phyloP scores from a whole-genome alignment of 2,888 invertebrate genomes.

The Baronia brevicornis region DNA sequence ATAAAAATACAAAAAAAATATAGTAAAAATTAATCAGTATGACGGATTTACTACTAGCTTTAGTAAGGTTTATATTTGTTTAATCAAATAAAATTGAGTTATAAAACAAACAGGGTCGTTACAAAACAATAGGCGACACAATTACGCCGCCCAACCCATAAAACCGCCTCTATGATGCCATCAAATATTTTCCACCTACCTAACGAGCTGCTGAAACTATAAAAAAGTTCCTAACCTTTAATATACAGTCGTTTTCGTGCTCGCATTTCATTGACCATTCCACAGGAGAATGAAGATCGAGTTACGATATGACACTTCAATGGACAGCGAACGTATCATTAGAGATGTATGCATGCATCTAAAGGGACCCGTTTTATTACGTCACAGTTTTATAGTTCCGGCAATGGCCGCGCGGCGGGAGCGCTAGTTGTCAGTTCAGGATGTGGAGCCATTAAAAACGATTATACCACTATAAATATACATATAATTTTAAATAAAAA shows the following conservation, averaged over 20 bases:
- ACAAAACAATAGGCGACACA: conserved; percentile 49
- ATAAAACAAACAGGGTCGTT: conserved; percentile 18
- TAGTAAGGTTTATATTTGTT: conserved; percentile 14
- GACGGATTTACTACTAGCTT: too few species aligned
- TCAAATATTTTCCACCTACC: conserved; percentile 57
- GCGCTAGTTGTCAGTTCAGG: conserved; percentile 59
- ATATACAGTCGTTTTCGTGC: conserved; percentile 14
- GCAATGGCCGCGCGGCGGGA: conserved; percentile 46
- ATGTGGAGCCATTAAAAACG: conserved; percentile 34
- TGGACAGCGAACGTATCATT: conserved; percentile 38
- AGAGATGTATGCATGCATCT: conserved; percentile 63
- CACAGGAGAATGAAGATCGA: conserved; percentile 11
- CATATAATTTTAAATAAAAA: too few species aligned
- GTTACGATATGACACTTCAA: conserved; percentile 16
- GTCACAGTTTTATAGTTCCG: conserved; percentile 59
- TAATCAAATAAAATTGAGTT: conserved; percentile 16
- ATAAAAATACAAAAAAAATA: too few species aligned
- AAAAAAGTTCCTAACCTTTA: conserved; percentile 22
- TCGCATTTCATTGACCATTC: conserved; percentile 18
- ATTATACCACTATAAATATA: too few species aligned
- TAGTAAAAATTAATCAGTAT: too few species aligned
- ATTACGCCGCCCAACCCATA: conserved; percentile 47
- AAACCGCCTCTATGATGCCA: conserved; percentile 43
- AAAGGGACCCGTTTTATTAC: conserved; percentile 56
- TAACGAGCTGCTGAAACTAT: conserved; percentile 24